These are phyloP conservation scores for Gorsachius goisagi DNA, from an alignment of 2,113 vertebrate species.

Conservation along the genomic window DNA sequence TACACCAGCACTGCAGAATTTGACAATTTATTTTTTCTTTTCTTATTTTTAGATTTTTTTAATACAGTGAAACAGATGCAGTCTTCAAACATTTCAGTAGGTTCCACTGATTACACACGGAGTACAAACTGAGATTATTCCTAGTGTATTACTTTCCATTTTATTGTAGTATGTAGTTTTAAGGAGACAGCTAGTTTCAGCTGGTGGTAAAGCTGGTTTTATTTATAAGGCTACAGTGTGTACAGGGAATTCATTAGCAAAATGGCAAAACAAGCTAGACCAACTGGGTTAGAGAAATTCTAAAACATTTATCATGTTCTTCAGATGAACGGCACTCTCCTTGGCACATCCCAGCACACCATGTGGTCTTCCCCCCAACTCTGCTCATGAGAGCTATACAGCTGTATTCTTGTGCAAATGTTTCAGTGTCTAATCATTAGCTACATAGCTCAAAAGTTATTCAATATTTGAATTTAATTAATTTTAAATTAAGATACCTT, in stretches of 20 bases:
- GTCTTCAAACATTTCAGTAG: not conserved
- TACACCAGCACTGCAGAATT: not conserved
- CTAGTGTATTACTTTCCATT: not conserved
- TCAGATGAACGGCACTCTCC: not conserved
- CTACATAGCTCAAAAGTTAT: not conserved
- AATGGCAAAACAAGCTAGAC: not conserved
- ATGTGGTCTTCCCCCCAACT: not conserved
- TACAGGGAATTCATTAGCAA: slow-evolving; percentile 41
- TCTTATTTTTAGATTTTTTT: not conserved
- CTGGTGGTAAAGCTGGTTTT: not conserved
- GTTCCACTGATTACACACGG: not conserved
- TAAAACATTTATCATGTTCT: slow-evolving; percentile 32
- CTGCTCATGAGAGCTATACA: not conserved
- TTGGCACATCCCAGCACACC: not conserved
- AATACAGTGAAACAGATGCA: not conserved
- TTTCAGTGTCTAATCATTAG: not conserved
- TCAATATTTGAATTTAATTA: not conserved
- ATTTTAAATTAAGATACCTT: not conserved
- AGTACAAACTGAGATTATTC: not conserved
- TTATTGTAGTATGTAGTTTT: not conserved
- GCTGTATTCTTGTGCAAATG: not conserved
- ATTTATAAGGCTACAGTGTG: not conserved
- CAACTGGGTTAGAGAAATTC: not conserved
- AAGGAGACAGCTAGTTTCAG: not conserved
- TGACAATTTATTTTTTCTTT: not conserved